Evolutionary conservation across 1,140 invertebrate genomes (phyloP).

Genomic region (Sycobia sp.): DNA sequence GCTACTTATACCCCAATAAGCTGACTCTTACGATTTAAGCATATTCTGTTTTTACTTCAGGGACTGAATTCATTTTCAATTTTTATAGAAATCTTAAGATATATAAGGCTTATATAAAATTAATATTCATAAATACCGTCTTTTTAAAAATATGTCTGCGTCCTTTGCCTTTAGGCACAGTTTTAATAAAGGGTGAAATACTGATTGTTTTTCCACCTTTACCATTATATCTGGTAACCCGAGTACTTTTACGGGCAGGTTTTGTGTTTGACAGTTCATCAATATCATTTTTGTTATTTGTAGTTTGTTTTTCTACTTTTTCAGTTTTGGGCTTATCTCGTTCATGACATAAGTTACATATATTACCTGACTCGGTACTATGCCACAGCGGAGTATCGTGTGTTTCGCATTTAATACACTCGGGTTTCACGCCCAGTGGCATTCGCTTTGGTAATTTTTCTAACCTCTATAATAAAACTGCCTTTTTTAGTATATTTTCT

Average conservation of each 20-base stretch:
- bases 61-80: too few relatives aligned
- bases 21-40: too few relatives aligned
- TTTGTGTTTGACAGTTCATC: constrained; percentile 52
- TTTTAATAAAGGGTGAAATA: constrained; percentile 45
- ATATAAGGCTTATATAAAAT: too few relatives aligned
- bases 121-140: constrained; percentile 60
- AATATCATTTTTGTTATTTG: constrained; percentile 53
- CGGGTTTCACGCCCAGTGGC: constrained; percentile 69
- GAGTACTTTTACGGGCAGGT: constrained; percentile 64
- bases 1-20: too few relatives aligned
- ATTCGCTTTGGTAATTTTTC: constrained; percentile 58
- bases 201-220: constrained; percentile 42
- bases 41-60: too few relatives aligned
- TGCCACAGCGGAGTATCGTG: constrained; percentile 69
- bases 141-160: constrained; percentile 82
- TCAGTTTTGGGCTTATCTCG: constrained; percentile 20
- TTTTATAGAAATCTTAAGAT: too few relatives aligned
- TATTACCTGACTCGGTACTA: constrained; percentile 62
- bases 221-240: constrained; percentile 51
- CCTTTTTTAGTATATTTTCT: too few relatives aligned
- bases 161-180: constrained; percentile 72
- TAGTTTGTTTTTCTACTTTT: constrained; percentile 38
- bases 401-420: constrained; percentile 67
- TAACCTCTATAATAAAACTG: too few relatives aligned
- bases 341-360: constrained; percentile 23